Evolutionary conservation across 1,140 invertebrate species (phyloP).

Genomic region (Cyphomyrmex costatus): DNA sequence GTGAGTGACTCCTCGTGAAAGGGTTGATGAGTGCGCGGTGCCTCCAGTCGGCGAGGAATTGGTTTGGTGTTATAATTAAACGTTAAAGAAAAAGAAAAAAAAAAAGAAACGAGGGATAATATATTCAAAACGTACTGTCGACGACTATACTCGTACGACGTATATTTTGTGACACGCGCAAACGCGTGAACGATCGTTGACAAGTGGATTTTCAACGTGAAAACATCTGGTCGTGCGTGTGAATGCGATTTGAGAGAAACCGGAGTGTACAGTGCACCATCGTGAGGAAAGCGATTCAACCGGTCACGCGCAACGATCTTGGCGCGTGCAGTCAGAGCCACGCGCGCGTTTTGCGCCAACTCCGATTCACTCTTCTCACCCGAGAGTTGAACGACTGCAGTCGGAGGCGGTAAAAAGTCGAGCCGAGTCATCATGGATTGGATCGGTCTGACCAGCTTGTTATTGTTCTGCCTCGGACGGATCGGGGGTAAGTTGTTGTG

Average conservation of each 20-base stretch:
- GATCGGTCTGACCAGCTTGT: conserved; percentile 61
- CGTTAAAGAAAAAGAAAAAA: background rate
- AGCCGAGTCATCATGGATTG: conserved; percentile 65
- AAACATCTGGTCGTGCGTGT: conserved; percentile 3
- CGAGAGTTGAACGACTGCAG: conserved; percentile 22
- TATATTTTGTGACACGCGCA: background rate
- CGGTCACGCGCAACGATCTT: background rate
- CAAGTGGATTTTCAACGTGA: conserved; percentile 44
- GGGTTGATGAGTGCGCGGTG: conserved; percentile 58
- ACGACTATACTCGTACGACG: background rate
- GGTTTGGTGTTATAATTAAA: background rate
- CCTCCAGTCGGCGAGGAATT: background rate
- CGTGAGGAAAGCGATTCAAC: background rate
- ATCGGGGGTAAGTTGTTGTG: conserved; percentile 62
- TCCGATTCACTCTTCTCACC: background rate
- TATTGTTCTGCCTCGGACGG: conserved; percentile 61
- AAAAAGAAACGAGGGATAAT: background rate
- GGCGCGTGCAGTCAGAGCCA: background rate
- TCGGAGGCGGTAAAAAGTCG: conserved; percentile 38
- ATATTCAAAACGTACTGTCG: background rate
- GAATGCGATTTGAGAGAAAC: conserved; percentile 21
- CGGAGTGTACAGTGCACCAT: conserved; percentile 30
- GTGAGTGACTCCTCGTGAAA: conserved; percentile 65
- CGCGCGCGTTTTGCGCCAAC: background rate
- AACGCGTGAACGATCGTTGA: too few species aligned